Evolutionary conservation across 2,888 invertebrate species (phyloP).

Genomic region (Cryptocephalus moraei): DNA sequence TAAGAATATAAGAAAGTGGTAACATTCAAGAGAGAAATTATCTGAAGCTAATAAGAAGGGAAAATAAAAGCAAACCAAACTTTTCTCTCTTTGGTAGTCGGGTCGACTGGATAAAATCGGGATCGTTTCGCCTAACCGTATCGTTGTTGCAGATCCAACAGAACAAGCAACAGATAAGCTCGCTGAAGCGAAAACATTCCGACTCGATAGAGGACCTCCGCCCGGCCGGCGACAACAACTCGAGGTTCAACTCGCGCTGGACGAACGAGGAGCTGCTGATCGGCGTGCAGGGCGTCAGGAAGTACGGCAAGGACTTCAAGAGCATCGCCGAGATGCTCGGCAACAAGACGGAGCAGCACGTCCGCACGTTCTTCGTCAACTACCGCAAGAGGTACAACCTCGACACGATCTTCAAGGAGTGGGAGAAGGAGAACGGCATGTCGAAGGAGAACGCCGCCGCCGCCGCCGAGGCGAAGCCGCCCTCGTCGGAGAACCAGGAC

Average conservation of each 20-base stretch:
- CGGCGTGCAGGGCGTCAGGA: slow-evolving; percentile 76
- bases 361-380: slow-evolving; percentile 85
- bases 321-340: slow-evolving; percentile 92
- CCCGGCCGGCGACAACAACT: slow-evolving; percentile 28
- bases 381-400: slow-evolving; percentile 55
- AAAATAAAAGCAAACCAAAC: too few relatives aligned
- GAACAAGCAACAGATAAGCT: slow-evolving; percentile 85
- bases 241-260: slow-evolving; percentile 74
- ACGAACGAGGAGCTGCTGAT: slow-evolving; percentile 84
- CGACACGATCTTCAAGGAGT: slow-evolving; percentile 50
- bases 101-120: too few relatives aligned
- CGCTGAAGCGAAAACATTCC: slow-evolving; percentile 67
- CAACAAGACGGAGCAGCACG: slow-evolving; percentile 88
- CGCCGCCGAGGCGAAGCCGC: slow-evolving; percentile 16
- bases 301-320: slow-evolving; percentile 80
- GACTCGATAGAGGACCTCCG: slow-evolving; percentile 37
- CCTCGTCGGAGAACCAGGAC: slow-evolving; percentile 15
- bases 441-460: slow-evolving; percentile 22
- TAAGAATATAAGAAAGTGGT: too few relatives aligned
- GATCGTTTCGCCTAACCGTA: not conserved
- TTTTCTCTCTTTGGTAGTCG: too few relatives aligned
- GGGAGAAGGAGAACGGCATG: slow-evolving; percentile 65
- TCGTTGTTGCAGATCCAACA: slow-evolving; percentile 70
- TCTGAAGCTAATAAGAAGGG: too few relatives aligned
- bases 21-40: too few relatives aligned